These are phyloP conservation scores for Narcine bancroftii DNA, from an alignment of 2,113 vertebrate genomes.

Conservation along the genomic window DNA sequence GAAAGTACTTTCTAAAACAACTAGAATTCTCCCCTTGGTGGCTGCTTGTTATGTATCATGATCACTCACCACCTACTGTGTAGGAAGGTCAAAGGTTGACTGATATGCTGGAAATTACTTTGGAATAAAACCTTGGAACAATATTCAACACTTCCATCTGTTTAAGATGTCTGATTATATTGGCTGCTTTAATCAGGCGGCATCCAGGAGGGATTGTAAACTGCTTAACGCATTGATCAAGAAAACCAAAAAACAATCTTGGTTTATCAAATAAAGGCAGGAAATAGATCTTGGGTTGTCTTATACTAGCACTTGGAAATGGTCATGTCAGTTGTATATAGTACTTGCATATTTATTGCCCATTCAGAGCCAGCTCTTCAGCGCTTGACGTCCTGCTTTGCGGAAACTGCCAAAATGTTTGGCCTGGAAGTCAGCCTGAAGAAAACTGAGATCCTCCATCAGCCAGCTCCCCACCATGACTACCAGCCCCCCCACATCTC, in stretches of 20 bases:
- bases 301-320: not conserved
- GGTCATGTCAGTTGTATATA: not conserved
- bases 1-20: not conserved
- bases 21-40: not conserved
- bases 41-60: not conserved
- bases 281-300: not conserved
- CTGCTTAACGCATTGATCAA: not conserved
- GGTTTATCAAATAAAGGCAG: not conserved
- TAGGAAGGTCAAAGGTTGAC: conserved; percentile 24
- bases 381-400: too few relatives aligned
- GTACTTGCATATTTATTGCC: not conserved
- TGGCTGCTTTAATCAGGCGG: not conserved
- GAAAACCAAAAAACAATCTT: not conserved
- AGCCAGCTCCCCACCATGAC: too few relatives aligned
- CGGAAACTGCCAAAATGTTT: too few relatives aligned
- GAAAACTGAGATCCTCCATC: too few relatives aligned
- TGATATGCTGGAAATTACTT: conserved; percentile 8
- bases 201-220: not conserved
- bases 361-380: too few relatives aligned
- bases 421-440: too few relatives aligned
- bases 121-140: conserved; percentile 17
- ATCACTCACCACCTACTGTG: not conserved
- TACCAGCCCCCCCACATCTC: too few relatives aligned
- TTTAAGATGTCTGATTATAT: not conserved
- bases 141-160: conserved; percentile 26